Evolutionary conservation across 2,113 vertebrate genomes (phyloP).

Genomic region (Cardinalis cardinalis): DNA sequence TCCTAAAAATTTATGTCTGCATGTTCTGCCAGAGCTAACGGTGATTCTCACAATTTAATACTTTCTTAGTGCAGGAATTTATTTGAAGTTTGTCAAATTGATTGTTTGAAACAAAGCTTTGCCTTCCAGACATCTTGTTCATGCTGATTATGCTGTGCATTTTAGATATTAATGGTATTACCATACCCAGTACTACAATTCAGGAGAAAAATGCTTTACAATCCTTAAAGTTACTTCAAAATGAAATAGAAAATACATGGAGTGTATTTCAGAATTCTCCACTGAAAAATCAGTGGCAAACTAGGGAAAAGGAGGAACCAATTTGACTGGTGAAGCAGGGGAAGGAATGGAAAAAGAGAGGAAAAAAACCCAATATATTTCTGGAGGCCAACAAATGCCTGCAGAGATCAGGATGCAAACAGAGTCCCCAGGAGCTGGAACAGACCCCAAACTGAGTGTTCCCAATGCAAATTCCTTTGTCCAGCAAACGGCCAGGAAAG

Average conservation of each 20-base stretch:
- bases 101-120: not conserved
- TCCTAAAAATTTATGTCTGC: not conserved
- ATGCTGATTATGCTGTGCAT: not conserved
- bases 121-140: not conserved
- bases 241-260: not conserved
- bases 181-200: not conserved
- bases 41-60: not conserved
- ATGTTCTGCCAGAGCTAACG: not conserved
- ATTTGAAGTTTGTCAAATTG: not conserved
- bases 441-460: not conserved
- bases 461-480: not conserved
- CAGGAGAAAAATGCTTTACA: not conserved
- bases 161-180: not conserved
- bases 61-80: not conserved
- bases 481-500: not conserved
- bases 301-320: not conserved
- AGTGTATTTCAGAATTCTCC: not conserved
- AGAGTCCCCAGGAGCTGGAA: not conserved
- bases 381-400: not conserved
- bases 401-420: not conserved
- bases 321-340: not conserved
- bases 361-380: fast-evolving
- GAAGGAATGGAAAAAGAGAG: not conserved
- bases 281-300: not conserved
- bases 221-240: not conserved